phyloP scores from a whole-genome alignment of 2,797 vertebrate species.

The Prionace glauca region DNA sequence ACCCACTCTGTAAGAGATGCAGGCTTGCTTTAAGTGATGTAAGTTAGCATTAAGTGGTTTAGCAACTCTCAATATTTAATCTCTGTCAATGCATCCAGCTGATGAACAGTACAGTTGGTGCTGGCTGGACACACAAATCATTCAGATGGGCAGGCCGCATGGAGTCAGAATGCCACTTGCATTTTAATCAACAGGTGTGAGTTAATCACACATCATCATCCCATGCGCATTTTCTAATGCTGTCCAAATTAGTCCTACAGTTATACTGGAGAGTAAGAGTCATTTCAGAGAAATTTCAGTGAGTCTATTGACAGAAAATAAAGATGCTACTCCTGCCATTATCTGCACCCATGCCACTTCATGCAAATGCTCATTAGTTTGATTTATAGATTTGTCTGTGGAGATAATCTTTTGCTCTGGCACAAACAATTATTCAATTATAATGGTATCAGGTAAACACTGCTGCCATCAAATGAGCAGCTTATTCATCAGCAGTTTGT shows the following conservation, averaged over 20 bases:
- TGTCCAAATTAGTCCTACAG: neutral
- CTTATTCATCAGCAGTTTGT: neutral
- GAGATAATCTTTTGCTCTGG: neutral
- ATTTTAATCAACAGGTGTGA: no score
- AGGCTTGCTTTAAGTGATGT: no score
- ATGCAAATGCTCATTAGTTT: neutral
- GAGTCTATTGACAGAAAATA: neutral
- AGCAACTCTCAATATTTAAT: no score
- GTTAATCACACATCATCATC: no score
- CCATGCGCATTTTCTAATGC: no score
- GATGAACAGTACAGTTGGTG: no score
- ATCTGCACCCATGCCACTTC: neutral
- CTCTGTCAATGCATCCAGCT: no score
- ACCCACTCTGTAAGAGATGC: no score
- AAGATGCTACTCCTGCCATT: neutral
- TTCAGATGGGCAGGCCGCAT: no score
- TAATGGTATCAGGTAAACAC: neutral
- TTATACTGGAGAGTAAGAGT: neutral
- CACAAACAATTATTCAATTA: neutral
- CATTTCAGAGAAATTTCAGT: neutral
- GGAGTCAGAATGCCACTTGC: no score
- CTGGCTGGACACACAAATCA: no score
- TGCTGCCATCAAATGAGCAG: neutral
- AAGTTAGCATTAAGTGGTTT: no score
- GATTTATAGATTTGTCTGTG: neutral